These are phyloP conservation scores for Catharus bicknelli DNA, from an alignment of 2,113 vertebrate species.

Conservation along the genomic window DNA sequence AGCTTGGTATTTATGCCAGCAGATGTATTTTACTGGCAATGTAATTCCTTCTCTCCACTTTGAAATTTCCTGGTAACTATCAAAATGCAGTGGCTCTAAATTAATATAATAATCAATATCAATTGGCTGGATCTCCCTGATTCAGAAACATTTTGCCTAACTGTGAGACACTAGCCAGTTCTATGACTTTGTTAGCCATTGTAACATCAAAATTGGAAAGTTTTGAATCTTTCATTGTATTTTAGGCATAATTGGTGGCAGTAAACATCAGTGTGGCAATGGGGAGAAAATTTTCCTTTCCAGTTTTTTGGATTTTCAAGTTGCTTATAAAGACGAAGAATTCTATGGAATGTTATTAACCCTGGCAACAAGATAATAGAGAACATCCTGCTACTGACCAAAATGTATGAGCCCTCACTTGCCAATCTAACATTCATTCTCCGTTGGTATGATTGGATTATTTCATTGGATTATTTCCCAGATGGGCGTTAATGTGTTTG, in stretches of 20 bases:
- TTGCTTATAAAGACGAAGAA: neutral
- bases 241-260: neutral
- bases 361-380: neutral
- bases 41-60: neutral
- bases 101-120: neutral
- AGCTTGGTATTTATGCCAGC: neutral
- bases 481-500: constrained; percentile 72
- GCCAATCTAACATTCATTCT: neutral
- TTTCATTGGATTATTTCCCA: constrained; percentile 74
- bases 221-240: neutral
- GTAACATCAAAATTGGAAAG: neutral
- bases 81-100: neutral
- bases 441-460: constrained; percentile 64
- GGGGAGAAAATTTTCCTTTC: neutral
- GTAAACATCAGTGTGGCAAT: neutral
- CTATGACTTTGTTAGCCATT: neutral
- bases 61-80: neutral
- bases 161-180: neutral
- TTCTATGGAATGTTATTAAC: neutral
- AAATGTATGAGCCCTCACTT: neutral
- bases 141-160: neutral
- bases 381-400: neutral
- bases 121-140: neutral
- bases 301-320: neutral
- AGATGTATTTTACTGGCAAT: neutral